These are phyloP conservation scores for Plecturocebus donacophilus DNA, from an alignment of 2,113 vertebrate genomes.

Conservation along the genomic window DNA sequence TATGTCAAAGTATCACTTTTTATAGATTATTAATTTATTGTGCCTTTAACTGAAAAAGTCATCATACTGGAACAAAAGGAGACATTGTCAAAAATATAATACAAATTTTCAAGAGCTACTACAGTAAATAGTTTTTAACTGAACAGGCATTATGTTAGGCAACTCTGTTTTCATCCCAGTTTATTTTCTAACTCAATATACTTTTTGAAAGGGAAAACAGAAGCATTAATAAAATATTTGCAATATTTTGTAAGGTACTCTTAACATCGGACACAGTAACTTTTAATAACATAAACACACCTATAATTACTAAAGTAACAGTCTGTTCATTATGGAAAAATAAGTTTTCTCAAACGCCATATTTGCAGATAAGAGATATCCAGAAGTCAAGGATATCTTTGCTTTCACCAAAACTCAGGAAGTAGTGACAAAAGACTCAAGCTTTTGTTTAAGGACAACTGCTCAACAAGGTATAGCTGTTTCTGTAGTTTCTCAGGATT, in stretches of 20 bases:
- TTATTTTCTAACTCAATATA: neutral
- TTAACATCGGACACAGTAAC: neutral
- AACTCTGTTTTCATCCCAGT: neutral
- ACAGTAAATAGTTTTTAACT: slow-evolving; percentile 30
- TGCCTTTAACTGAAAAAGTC: slow-evolving; percentile 43
- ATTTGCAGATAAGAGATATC: neutral
- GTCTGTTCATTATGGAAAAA: neutral
- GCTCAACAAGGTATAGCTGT: neutral
- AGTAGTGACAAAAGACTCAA: neutral
- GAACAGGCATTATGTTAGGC: neutral
- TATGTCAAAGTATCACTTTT: slow-evolving; percentile 61
- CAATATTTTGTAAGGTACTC: neutral
- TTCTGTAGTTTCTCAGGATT: neutral
- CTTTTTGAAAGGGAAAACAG: neutral
- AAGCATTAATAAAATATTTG: neutral
- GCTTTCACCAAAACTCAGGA: neutral
- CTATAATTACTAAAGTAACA: neutral
- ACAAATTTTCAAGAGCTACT: neutral
- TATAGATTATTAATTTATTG: slow-evolving; percentile 21
- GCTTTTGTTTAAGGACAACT: neutral
- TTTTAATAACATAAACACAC: neutral
- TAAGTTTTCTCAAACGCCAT: neutral
- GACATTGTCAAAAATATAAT: neutral
- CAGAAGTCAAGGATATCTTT: neutral
- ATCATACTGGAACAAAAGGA: slow-evolving; percentile 50